These are phyloP conservation scores for Sceliomorpha sp. DNA, from an alignment of 2,888 invertebrate genomes.

Conservation along the genomic window DNA sequence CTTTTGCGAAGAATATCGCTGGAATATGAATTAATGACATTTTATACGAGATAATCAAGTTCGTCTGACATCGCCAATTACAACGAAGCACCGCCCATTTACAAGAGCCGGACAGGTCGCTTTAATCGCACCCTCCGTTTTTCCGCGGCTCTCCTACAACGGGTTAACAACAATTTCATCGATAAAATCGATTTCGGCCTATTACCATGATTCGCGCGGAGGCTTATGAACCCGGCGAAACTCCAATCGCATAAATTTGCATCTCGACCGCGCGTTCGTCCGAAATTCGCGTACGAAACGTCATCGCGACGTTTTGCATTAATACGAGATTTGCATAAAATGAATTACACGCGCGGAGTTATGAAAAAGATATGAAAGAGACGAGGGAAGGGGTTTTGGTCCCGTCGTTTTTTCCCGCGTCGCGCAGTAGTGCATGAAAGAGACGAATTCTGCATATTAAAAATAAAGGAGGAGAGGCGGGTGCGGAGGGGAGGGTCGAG, in stretches of 20 bases:
- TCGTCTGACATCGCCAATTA: too few species aligned
- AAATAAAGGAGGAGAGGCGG: too few species aligned
- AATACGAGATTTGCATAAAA: constrained; percentile 53
- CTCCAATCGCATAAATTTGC: constrained; percentile 56
- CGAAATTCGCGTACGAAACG: constrained; percentile 55
- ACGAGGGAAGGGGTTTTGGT: constrained; percentile 7
- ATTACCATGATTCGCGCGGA: constrained; percentile 45
- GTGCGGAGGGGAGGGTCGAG: too few species aligned
- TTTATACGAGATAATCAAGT: too few species aligned
- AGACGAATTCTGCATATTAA: not conserved
- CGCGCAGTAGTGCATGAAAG: too few species aligned
- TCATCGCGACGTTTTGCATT: constrained; percentile 56
- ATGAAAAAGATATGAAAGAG: constrained; percentile 36
- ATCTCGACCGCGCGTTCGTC: constrained; percentile 54
- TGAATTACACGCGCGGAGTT: constrained; percentile 52
- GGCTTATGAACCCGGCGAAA: constrained; percentile 53
- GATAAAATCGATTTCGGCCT: constrained; percentile 54
- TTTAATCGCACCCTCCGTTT: too few species aligned
- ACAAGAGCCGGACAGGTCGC: too few species aligned
- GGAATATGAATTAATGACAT: too few species aligned
- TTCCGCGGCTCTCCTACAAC: too few species aligned
- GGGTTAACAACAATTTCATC: constrained; percentile 35
- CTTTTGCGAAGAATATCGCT: too few species aligned
- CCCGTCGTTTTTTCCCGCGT: too few species aligned
- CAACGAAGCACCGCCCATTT: too few species aligned